Evolutionary conservation across 2,113 vertebrate species (phyloP), one percentile per base, ranked within the genome.

Genomic region (Eretmochelys imbricata): DNA sequence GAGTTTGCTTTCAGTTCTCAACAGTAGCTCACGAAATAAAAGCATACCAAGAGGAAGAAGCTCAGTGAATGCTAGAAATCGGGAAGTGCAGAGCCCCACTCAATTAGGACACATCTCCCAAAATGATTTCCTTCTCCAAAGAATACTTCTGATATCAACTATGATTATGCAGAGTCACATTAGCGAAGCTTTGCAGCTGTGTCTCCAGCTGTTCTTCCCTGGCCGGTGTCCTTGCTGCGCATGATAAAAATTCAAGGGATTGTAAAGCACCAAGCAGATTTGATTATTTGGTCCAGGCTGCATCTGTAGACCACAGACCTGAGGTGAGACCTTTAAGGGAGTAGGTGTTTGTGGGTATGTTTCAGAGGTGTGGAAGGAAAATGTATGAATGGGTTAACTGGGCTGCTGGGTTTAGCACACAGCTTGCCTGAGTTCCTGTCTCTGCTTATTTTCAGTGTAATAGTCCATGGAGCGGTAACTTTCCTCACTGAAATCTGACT

Each of bases 201-300:
- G 95, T 49, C 91, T 95, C 90, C 95, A 96, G 95, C 90, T 97
- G 95, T 89, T 95, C 90, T 42, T 96, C 91, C 62, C 89, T 89
- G 91, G 91, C 80, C 89, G 84, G 46, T 42, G 76, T 84, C 87
- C 87, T 94, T 72, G 57, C 82, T 84, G 82, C n/a, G 82, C 89
- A 82, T 72, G 78, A 95, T 93, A 87, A 46, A 75, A 87, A 93
- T 38, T 38, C 90, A 82, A 55, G 54, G 55, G 85, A 54, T 48
- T 4, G 89, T 80, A 85, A 69, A 96, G 91, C 84, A 80, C 76
- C 49, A 90, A 78, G 55, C 17, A 57, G 81, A 75, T 88, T 84
- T 88, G 84, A 89, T 97, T 49, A 35, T 20, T 93, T 85, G 50
- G 54, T 83, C 29, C 1, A 0, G 54, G 62, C 20, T 7, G 2